phyloP scores from a whole-genome alignment of 2,888 invertebrate genomes.

The Ceriagrion tenellum region DNA sequence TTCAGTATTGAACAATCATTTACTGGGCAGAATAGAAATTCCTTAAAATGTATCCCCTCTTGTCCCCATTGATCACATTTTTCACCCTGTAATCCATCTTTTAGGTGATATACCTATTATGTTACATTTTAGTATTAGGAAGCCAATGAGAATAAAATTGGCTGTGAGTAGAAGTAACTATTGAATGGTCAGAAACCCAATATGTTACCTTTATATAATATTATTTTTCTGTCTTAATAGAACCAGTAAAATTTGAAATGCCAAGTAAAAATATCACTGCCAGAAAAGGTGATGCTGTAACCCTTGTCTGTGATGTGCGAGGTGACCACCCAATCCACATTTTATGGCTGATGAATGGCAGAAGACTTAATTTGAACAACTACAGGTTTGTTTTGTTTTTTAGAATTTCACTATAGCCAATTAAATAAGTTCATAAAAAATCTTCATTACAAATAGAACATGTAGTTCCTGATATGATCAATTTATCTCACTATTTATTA shows the following conservation, averaged over 20 bases:
- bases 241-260: slow-evolving; percentile 64
- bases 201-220: no score
- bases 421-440: background rate
- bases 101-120: no score
- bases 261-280: slow-evolving; percentile 77
- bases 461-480: background rate
- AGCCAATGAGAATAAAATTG: no score
- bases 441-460: background rate
- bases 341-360: slow-evolving; percentile 79
- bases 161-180: no score
- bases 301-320: slow-evolving; percentile 79
- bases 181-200: no score
- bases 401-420: background rate
- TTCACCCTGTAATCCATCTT: no score
- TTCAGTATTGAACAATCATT: no score
- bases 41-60: no score
- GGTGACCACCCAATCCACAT: slow-evolving; percentile 81
- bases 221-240: background rate
- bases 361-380: slow-evolving; percentile 75
- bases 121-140: no score
- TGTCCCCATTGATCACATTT: no score
- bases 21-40: no score
- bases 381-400: slow-evolving; percentile 68
- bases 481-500: background rate
- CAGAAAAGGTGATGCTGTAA: slow-evolving; percentile 79